Percentiles rank a stretch among this genome's conserved stretches.
These are phyloP conservation scores for Bolinopsis microptera DNA, from an alignment of 37 sponge, comb jelly and placozoan genomes.

Conservation along the genomic window DNA sequence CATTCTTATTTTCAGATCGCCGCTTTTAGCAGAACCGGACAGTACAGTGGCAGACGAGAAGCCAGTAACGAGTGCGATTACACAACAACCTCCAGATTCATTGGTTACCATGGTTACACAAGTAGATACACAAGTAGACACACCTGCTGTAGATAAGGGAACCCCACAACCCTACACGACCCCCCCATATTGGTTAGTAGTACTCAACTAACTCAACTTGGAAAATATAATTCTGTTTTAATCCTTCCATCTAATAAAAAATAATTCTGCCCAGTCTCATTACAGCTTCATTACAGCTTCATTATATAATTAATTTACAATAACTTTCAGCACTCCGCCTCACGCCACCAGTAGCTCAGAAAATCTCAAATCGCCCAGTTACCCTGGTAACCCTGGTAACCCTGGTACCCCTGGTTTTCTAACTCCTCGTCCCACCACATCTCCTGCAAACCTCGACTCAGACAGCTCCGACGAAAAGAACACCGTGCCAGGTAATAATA, in stretches of 20 bases:
- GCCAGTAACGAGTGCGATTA: neutral
- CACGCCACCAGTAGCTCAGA: neutral
- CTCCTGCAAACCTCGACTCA: neutral
- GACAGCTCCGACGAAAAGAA: conserved; percentile 42
- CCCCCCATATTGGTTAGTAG: conserved; percentile 46
- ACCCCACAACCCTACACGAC: conserved; percentile 37
- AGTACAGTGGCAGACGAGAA: conserved; percentile 31
- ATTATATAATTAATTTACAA: too few species aligned
- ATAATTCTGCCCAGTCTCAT: too few species aligned
- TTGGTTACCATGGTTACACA: neutral
- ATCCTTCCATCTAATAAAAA: too few species aligned
- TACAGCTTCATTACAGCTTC: too few species aligned
- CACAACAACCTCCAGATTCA: neutral
- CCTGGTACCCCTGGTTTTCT: too few species aligned
- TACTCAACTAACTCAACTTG: too few species aligned
- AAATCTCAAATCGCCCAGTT: too few species aligned
- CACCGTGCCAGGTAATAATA: conserved; percentile 1
- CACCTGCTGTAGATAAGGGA: too few species aligned
- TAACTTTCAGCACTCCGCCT: conserved; percentile 51
- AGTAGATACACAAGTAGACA: neutral
- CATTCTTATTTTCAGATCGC: neutral
- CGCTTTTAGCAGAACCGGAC: conserved; percentile 45
- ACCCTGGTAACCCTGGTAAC: too few species aligned
- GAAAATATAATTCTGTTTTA: too few species aligned
- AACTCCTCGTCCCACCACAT: neutral